Conservation (phyloP, 2,113 vertebrate species). For the Chrysochloris asiatica region DNA sequence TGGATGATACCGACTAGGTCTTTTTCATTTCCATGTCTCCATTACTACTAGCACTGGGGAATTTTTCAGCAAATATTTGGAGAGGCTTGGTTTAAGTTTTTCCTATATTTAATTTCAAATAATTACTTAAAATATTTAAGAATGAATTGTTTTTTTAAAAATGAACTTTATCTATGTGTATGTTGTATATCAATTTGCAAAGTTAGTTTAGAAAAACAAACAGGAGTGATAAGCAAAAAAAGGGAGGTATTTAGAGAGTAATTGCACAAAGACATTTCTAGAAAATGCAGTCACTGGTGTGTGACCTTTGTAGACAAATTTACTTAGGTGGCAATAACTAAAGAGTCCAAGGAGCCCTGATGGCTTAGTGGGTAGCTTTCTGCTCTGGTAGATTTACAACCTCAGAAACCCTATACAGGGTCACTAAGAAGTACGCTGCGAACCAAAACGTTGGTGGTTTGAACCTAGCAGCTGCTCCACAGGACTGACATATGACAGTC, state of each 20-base stretch:
- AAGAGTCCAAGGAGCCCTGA: not conserved
- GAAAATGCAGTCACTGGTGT: not conserved
- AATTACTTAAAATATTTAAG: not conserved
- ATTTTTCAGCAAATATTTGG: not conserved
- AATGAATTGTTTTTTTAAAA: not conserved
- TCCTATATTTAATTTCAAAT: slow-evolving; percentile 2
- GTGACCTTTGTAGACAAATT: not conserved
- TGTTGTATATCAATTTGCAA: not conserved
- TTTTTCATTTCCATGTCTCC: not conserved
- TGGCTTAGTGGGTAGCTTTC: not conserved
- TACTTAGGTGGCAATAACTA: not conserved
- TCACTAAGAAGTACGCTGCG: too few species aligned
- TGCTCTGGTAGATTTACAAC: too few species aligned
- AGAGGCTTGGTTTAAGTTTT: not conserved
- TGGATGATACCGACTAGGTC: not conserved
- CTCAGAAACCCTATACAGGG: too few species aligned
- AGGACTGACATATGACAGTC: not conserved
- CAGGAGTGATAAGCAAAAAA: not conserved
- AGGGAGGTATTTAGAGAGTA: not conserved
- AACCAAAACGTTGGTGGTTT: not conserved
- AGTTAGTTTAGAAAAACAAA: not conserved
- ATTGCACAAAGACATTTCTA: not conserved
- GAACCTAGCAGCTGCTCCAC: not conserved
- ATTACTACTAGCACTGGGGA: not conserved
- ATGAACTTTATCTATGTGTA: not conserved